phyloP scores from a whole-genome alignment of 2,113 vertebrate genomes.

The Bettongia penicillata region DNA sequence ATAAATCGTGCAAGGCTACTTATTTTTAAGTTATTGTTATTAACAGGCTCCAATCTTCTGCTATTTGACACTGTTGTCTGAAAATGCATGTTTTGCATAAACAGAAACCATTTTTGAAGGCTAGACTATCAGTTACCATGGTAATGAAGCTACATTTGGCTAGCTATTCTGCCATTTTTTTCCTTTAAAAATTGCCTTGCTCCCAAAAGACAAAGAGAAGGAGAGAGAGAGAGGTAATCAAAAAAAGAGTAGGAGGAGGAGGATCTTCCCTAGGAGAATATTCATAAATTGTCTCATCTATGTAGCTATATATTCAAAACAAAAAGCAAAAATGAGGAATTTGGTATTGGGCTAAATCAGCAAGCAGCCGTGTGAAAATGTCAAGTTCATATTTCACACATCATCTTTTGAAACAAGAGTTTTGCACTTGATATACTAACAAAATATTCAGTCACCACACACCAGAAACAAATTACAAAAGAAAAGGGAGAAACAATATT shows the following conservation, averaged over 20 bases:
- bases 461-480: not conserved
- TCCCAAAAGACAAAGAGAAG: not conserved
- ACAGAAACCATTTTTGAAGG: constrained; percentile 1
- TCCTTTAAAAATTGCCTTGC: not conserved
- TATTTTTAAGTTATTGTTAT: not conserved
- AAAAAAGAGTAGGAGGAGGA: not conserved
- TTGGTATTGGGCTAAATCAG: not conserved
- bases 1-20: not conserved
- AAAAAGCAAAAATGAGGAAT: constrained; percentile 15
- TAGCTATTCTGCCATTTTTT: constrained; percentile 37
- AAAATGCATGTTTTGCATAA: not conserved
- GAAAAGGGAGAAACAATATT: not conserved
- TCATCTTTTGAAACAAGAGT: not conserved
- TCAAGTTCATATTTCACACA: not conserved
- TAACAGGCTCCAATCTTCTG: not conserved
- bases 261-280: not conserved
- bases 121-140: not conserved
- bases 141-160: not conserved
- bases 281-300: not conserved
- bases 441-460: not conserved
- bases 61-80: not conserved
- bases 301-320: not conserved
- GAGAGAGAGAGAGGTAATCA: not conserved
- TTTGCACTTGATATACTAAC: not conserved
- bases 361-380: constrained; percentile 7